Base-by-base conservation (phyloP, 2,888 invertebrate species). In the Artemia sinica region DNA sequence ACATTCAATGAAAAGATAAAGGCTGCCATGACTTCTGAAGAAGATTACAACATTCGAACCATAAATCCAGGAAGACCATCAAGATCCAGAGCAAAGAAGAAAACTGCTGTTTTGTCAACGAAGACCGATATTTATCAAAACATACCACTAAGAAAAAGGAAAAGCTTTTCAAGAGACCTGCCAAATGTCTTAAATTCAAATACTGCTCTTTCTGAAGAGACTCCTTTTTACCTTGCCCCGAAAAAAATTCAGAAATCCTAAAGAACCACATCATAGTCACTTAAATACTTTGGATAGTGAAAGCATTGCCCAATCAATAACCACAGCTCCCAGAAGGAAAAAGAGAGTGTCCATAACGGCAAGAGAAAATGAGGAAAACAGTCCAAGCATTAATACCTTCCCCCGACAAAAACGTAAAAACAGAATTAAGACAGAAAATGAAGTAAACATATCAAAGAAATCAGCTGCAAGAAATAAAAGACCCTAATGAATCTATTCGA, bases 31-130 rank as follows among this genome's bases (percentile, higher is more conserved):
- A 8, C 8, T 14, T 14, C 14, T 18, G 18, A n/a, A 58, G 14
- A 58, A 58, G 58, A 58, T 8, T 58, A 58, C 10, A 18, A 58
- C 10, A 18, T 58, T n/a, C 58, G 49, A 41, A 28, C 14, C 10
- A 52, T 18, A 28, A 68, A 68, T 51, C 70, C 70, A 1, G 68
- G 68, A 28, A 18, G 70, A 11, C 70, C 70, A n/a, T 69, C 50
- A 50, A 67, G 70, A 50, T 68, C 70, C 28, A 48, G 68, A 13
- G 41, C 67, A 11, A 68, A 51, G 49, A 68, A 70, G 52, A 50
- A 66, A 18, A 58, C 58, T 58, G 14, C 18, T 58, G 8, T 18
- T 8, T 9, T 18, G 18, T n/a, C 58, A 14, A n/a, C 18, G n/a
- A n/a, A 8, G 1, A 18, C n/a, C 1, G 14, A n/a, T 58, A n/a